Base-by-base conservation (phyloP, 2,797 vertebrate species). In the Trichosurus vulpecula region DNA sequence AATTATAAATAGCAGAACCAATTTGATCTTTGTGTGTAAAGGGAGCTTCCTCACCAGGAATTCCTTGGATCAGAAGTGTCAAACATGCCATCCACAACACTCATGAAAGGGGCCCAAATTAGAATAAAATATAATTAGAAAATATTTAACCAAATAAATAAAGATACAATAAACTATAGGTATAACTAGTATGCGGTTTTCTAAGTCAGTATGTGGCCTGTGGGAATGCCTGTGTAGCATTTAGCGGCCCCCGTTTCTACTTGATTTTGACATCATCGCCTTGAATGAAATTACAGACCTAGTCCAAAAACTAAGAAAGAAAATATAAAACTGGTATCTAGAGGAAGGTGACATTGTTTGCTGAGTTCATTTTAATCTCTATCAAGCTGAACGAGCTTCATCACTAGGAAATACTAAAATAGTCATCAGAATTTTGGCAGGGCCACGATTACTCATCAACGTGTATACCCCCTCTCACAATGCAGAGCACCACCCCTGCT, bases 321-420 rank as follows among this genome's bases (percentile, higher is more conserved):
- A 87, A 96, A 95, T 97, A 96, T 96, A 97, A 96, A 98, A 89
- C 29, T 61, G 52, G 57, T 90, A 52, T 93, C 97, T 91, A 58
- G 56, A 96, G 93, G 92, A 94, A 93, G 89, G 91, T 61, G 9
- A 91, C n/a, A 41, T 74, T 81, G 66, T 47, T 41, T 92, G 92
- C 90, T 93, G 87, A 92, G 87, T 41, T 22, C 3, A 13, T 96
- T 95, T 94, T 74, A 95, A 47, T 47, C 41, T 41, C 31, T 51
- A 11, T 87, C 41, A 51, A 87, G 74, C 4, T 51, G 41, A 51
- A 74, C 51, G 22, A 51, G 41, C 41, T 27, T 87, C 25, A 87
- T 22, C 22, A 3, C 2, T 27, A 81, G 74, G 41, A 81, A 81
- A 87, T 27, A 87, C 9, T 87, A 27, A 87, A 47, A 27, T 27